Evolutionary conservation across 2,888 invertebrate genomes (phyloP), one percentile per base, ranked within the genome.

Genomic region (Calameuta idolon): DNA sequence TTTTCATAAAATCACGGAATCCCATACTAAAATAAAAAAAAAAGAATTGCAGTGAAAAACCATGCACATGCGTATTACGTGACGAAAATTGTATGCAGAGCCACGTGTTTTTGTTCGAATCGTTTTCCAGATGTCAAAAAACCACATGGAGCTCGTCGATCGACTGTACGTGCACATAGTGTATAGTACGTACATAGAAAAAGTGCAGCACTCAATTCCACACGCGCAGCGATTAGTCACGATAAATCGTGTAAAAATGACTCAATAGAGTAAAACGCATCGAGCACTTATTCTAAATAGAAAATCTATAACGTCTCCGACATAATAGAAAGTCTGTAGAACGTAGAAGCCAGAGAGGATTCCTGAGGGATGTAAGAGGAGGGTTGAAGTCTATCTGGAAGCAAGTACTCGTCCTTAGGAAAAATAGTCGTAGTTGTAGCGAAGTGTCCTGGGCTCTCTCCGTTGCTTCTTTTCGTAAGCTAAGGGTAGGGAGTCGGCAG

Each of bases 271-370:
- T 33, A 74, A 74, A 33, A 35, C 37, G 35, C 34, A 35, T 23
- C 23, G 35, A 74, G 34, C 31, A 74, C 23, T 74, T 74, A 37
- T 55, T 55, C 23, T 31, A 71, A 71, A 71, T 71, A 15, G 71
- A 71, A 71, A 71, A 71, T 71, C 71, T 71, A 30, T 71, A 31
- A 33, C 31, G 31, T 71, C 71, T 34, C 12, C 12, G 31, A 31
- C 71, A 34, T 4, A 55, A 71, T 34, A 31, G n/a, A 34, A 31
- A 23, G 12, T 33, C 4, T 34, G 71, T 31, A 34, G 1, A 15
- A 15, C 33, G 23, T 15, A 71, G 71, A 34, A 15, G 12, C 31
- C 33, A 71, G 23, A 31, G 31, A 31, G 9, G 23, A 33, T 71
- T 71, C 23, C 55, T 15, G 30, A 23, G 31, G 71, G 34, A 34